Percentiles rank a stretch among this genome's conserved stretches.
These are phyloP conservation scores for Danio choprae DNA, from an alignment of 2,797 vertebrate species.

Conservation along the genomic window DNA sequence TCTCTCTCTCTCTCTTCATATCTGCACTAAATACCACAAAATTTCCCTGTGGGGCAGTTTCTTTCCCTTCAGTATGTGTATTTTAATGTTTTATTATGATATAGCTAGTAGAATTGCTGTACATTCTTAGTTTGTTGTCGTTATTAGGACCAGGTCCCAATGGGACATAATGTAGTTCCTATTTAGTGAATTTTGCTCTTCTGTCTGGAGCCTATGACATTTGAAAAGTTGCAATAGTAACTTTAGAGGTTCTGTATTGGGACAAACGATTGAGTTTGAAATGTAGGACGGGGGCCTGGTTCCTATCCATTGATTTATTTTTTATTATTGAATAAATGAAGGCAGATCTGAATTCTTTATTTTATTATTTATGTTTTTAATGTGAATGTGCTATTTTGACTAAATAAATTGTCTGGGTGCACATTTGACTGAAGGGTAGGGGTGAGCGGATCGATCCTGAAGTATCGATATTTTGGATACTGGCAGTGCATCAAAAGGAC, in stretches of 20 bases:
- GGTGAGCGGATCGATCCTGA: no score
- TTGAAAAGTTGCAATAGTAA: not conserved
- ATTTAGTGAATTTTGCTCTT: not conserved
- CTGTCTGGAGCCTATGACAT: not conserved
- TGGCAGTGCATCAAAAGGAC: no score
- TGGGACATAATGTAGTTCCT: not conserved
- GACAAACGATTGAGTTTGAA: not conserved
- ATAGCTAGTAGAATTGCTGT: not conserved
- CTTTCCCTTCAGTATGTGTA: not conserved
- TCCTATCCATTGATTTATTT: no score
- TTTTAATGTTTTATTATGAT: not conserved
- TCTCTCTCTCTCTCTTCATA: not conserved
- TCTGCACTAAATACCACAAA: slow-evolving; percentile 1
- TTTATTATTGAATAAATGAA: no score
- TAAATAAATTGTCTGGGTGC: no score
- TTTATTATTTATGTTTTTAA: no score
- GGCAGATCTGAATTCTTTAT: no score
- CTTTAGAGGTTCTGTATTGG: not conserved
- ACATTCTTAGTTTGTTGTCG: not conserved
- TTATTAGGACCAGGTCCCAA: not conserved
- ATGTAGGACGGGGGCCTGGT: no score
- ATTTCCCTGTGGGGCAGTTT: not conserved
- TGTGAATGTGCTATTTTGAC: no score
- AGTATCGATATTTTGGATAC: no score
- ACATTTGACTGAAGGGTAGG: no score